Base-by-base conservation (phyloP, 2,797 vertebrate genomes). In the Myotis planiceps region DNA sequence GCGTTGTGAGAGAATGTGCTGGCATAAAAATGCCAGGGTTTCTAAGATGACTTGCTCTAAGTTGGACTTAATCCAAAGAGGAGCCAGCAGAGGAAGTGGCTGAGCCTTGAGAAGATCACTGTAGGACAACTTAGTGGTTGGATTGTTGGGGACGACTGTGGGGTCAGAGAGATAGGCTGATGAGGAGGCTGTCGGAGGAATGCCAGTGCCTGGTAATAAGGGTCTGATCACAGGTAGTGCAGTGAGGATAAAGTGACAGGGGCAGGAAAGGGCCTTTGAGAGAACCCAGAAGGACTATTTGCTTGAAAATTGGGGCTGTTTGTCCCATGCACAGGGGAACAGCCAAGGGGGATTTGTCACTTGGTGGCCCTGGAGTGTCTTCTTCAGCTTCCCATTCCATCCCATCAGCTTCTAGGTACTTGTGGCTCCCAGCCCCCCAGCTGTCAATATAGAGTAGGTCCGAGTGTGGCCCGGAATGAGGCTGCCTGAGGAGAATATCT, bases 401-500 rank as follows among this genome's bases (percentile, higher is more conserved):
- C 58, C 42, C 18, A 23, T 4, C 5, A 12, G 25, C 69, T 58
- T 86, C 71, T 9, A 3, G 58, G 51, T 14, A 6, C 39, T 27
- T 34, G 29, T 0, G 29, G 37, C 21, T 39, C 49, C 53, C 2
- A 39, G 32, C 16, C 8, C 32, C 27, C 68, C 1, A 15, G 8
- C 32, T 88, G 78, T 45, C 2, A 3, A 12, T 19, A 25, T n/a
- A 49, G n/a, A n/a, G 23, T 78, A 89, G 60, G 9, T 23, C 78
- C 0, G 0, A 65, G 2, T 2, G 0, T 65, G 55, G 37, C 10
- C 34, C 68, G 1, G 13, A 15, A 1, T 1, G 12, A 32, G 71
- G 68, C 18, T 51, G 0, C 68, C 49, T 9, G 58, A 63, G 27
- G 5, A 16, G 51, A 8, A 15, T 1, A 1, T 13, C 1, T 12